Evolutionary conservation across 2,113 vertebrate species (phyloP).

Genomic region (Puffinus mauretanicus): DNA sequence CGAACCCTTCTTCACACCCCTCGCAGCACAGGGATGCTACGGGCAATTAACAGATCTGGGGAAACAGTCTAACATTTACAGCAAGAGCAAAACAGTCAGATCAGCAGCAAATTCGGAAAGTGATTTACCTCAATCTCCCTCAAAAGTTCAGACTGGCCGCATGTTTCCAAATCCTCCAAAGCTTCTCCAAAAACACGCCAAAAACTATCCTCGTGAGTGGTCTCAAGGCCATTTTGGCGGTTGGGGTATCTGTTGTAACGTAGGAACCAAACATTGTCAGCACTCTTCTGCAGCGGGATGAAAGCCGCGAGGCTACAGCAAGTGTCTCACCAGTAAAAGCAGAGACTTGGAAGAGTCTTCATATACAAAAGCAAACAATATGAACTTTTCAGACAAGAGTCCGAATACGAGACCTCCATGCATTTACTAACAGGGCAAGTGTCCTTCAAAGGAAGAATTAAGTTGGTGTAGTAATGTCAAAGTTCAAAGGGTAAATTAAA

Average conservation of each 20-base stretch:
- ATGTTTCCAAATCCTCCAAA: constrained; percentile 96
- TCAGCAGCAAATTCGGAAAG: background rate
- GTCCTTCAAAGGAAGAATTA: constrained; percentile 71
- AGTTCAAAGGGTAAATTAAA: constrained; percentile 71
- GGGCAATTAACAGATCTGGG: background rate
- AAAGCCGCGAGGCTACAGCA: constrained; percentile 68
- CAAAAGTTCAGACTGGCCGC: constrained; percentile 96
- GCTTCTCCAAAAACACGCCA: constrained; percentile 91
- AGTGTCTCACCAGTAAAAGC: constrained; percentile 71
- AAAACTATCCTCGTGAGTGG: constrained; percentile 88
- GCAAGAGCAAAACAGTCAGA: background rate
- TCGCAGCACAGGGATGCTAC: background rate
- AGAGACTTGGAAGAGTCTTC: constrained; percentile 76
- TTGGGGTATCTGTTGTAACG: constrained; percentile 92
- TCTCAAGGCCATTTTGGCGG: constrained; percentile 85
- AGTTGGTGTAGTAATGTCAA: constrained; percentile 70
- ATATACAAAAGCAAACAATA: constrained; percentile 73
- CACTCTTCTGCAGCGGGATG: constrained; percentile 68
- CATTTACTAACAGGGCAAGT: constrained; percentile 71
- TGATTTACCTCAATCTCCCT: constrained; percentile 93
- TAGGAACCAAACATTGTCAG: constrained; percentile 86
- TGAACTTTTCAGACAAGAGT: constrained; percentile 71
- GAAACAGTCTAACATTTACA: background rate
- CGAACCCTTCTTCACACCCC: background rate
- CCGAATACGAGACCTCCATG: constrained; percentile 72